Percentiles rank a stretch among this genome's conserved stretches.
Evolutionary conservation across 2,113 vertebrate species (phyloP).

Genomic region (Vanacampus margaritifer): DNA sequence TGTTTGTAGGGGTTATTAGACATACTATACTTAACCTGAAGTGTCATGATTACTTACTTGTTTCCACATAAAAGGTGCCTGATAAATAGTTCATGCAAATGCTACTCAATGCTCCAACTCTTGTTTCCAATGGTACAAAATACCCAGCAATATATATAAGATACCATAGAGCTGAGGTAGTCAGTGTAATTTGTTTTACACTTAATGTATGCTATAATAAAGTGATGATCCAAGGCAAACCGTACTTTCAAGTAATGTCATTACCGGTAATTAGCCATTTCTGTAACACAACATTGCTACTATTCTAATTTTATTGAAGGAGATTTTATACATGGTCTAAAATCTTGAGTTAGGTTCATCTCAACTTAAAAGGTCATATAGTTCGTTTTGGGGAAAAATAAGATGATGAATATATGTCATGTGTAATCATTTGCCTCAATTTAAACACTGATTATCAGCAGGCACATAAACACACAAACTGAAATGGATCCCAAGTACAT

Average conservation of each 20-base stretch:
- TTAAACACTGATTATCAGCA: background rate
- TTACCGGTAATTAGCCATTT: too few species aligned
- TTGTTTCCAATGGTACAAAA: constrained; percentile 4
- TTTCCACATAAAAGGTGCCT: background rate
- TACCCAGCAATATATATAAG: background rate
- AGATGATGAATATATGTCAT: background rate
- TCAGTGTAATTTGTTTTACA: background rate
- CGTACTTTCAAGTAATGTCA: background rate
- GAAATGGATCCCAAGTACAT: background rate
- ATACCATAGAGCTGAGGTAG: background rate
- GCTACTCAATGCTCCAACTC: background rate
- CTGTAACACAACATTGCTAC: too few species aligned
- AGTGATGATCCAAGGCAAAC: background rate
- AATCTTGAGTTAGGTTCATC: background rate
- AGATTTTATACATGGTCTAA: background rate
- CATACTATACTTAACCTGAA: background rate
- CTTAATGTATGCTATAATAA: background rate
- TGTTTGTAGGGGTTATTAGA: background rate
- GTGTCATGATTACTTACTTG: constrained; percentile 3
- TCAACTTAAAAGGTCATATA: background rate
- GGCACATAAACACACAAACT: background rate
- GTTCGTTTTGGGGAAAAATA: background rate
- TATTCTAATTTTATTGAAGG: too few species aligned
- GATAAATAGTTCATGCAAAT: constrained; percentile 18
- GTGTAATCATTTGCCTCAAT: background rate